Conservation (phyloP, 2,888 invertebrate species). For the Drosophila bunnanda region DNA sequence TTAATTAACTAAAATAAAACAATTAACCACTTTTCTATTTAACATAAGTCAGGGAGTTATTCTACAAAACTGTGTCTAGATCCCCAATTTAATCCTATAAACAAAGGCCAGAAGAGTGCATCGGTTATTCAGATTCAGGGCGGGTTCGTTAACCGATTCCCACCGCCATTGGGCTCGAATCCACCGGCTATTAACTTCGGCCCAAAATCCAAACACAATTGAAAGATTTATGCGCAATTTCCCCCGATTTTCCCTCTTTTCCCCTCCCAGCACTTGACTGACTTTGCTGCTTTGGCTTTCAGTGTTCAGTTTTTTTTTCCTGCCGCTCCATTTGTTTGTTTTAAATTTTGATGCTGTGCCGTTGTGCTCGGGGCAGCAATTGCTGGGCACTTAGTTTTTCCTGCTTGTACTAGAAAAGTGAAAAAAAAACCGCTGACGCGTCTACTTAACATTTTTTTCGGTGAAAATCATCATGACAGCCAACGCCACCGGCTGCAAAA, state of each 20-base stretch:
- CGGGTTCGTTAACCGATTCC: conserved; percentile 48
- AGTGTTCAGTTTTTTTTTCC: conserved; percentile 8
- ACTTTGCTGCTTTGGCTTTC: conserved; percentile 46
- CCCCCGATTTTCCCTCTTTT: conserved; percentile 13
- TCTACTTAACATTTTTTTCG: conserved; percentile 70
- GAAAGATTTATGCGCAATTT: conserved; percentile 81
- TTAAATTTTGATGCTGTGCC: conserved; percentile 55
- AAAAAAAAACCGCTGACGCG: conserved; percentile 72
- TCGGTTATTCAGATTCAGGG: not conserved
- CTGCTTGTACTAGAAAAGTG: conserved; percentile 40
- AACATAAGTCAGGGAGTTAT: not conserved
- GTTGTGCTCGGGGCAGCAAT: conserved; percentile 34
- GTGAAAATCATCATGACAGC: conserved; percentile 61
- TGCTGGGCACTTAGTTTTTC: conserved; percentile 71
- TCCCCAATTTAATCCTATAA: not conserved
- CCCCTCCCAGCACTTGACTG: conserved; percentile 58
- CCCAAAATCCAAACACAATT: conserved; percentile 73
- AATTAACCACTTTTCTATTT: not conserved
- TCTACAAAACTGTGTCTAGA: not conserved
- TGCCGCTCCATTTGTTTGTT: conserved; percentile 59
- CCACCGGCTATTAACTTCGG: conserved; percentile 64
- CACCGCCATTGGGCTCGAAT: conserved; percentile 29
- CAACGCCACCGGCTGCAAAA: conserved; percentile 47
- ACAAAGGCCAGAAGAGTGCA: not conserved
- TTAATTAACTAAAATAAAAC: not conserved